A percentile compares a stretch with the other conserved stretches of the same genome.
Conservation (phyloP, 2,888 invertebrate genomes). For the Hyposoter didymator region DNA sequence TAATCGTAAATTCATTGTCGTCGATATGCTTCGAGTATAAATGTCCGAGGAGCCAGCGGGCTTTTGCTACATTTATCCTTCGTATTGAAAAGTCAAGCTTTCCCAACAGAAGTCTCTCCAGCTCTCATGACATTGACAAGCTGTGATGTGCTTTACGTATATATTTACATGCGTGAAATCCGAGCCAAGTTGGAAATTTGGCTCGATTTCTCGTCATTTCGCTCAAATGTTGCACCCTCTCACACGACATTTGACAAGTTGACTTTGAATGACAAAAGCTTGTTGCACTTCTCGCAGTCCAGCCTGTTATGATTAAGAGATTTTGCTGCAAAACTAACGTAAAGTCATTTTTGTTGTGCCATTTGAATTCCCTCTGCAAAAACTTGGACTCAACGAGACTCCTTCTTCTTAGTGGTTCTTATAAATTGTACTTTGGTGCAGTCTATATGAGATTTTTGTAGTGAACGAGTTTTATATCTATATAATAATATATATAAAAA, state of each 20-base stretch:
- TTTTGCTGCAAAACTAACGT: not conserved
- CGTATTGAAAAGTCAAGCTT: slow-evolving; percentile 18
- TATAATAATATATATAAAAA: slow-evolving; percentile 65
- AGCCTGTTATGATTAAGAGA: not conserved
- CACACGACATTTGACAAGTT: not conserved
- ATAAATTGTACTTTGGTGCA: slow-evolving; percentile 61
- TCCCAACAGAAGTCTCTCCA: slow-evolving; percentile 28
- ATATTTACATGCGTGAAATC: not conserved
- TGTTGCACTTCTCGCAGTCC: slow-evolving; percentile 6
- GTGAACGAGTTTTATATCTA: slow-evolving; percentile 42
- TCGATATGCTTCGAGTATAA: slow-evolving; percentile 66
- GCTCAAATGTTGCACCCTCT: not conserved
- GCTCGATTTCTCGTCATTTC: not conserved
- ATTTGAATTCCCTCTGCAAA: not conserved
- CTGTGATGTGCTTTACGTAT: not conserved
- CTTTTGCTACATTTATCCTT: not conserved
- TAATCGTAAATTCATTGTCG: slow-evolving; percentile 70
- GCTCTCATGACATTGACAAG: slow-evolving; percentile 23
- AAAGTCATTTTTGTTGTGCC: not conserved
- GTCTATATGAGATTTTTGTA: slow-evolving; percentile 48
- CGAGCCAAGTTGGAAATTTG: not conserved
- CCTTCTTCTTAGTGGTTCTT: slow-evolving; percentile 8
- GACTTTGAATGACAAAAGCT: not conserved
- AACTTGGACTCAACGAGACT: slow-evolving; percentile 46
- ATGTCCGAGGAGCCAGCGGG: slow-evolving; percentile 23